Conservation (phyloP, 2,888 invertebrate species). For the Zelleria hepariella region DNA sequence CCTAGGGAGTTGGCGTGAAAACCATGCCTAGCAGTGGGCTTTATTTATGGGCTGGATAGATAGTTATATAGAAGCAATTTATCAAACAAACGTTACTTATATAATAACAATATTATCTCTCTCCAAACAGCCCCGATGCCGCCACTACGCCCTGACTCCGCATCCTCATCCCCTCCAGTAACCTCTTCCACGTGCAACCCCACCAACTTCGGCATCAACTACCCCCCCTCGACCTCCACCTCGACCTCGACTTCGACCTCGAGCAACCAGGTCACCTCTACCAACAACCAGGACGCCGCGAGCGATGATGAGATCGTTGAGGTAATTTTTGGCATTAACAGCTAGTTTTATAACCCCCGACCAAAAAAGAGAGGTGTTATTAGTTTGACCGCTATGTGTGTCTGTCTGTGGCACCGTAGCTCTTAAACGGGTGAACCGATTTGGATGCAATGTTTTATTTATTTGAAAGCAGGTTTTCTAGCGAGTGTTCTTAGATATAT, state of each 20-base stretch:
- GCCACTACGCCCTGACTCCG: slow-evolving; percentile 27
- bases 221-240: slow-evolving; percentile 24
- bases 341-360: too few species aligned
- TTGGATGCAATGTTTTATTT: too few species aligned
- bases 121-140: slow-evolving; percentile 25
- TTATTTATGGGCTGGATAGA: too few species aligned
- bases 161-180: slow-evolving; percentile 17
- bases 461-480: too few species aligned
- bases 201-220: slow-evolving; percentile 57
- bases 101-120: not conserved
- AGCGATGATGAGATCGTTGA: slow-evolving; percentile 58
- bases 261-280: slow-evolving; percentile 11
- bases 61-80: too few species aligned
- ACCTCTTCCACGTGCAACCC: slow-evolving; percentile 12
- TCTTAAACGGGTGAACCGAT: too few species aligned
- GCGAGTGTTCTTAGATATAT: too few species aligned
- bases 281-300: slow-evolving; percentile 11
- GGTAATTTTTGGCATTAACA: slow-evolving; percentile 11
- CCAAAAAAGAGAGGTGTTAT: too few species aligned
- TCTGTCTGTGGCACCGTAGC: too few species aligned
- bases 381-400: too few species aligned
- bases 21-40: too few species aligned
- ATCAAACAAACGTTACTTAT: not conserved
- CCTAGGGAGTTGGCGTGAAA: too few species aligned
- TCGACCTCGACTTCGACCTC: slow-evolving; percentile 16